Percentiles rank a stretch among this genome's conserved stretches.
Conservation (phyloP, 2,113 vertebrate genomes). For the Hydrochoerus hydrochaeris region DNA sequence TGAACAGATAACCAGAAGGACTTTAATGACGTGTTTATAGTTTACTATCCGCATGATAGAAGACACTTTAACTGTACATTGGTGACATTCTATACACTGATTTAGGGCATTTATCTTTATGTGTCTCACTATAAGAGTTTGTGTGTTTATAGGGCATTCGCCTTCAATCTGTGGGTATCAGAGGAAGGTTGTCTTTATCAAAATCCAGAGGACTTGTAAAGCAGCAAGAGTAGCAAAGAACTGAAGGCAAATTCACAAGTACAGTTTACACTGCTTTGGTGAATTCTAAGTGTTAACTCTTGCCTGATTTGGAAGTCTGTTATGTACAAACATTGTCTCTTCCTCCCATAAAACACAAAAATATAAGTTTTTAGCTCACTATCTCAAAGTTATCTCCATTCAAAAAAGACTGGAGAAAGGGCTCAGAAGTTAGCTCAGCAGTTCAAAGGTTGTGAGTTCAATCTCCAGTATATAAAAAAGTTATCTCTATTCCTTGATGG, state of each 20-base stretch:
- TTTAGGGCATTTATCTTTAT: slow-evolving; percentile 29
- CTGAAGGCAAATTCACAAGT: not conserved
- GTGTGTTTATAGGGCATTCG: not conserved
- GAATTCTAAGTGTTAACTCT: not conserved
- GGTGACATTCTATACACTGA: not conserved
- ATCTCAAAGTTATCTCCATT: not conserved
- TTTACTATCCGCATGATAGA: not conserved
- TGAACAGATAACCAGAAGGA: not conserved
- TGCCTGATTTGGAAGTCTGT: slow-evolving; percentile 5
- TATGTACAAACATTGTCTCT: slow-evolving; percentile 21
- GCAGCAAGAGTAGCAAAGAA: slow-evolving; percentile 8
- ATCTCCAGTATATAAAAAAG: not conserved
- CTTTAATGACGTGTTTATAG: not conserved
- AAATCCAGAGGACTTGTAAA: slow-evolving; percentile 47
- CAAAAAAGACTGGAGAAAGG: no score
- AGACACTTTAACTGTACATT: not conserved
- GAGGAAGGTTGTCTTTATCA: not conserved
- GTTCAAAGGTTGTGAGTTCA: no score
- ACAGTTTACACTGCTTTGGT: not conserved
- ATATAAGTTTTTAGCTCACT: not conserved
- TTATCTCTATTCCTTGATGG: not conserved
- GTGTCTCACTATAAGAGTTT: not conserved
- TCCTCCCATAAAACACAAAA: slow-evolving; percentile 2
- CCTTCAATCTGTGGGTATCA: not conserved
- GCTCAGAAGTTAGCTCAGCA: no score